These are phyloP conservation scores for Verasper variegatus DNA, from an alignment of 2,113 vertebrate species.

Conservation along the genomic window DNA sequence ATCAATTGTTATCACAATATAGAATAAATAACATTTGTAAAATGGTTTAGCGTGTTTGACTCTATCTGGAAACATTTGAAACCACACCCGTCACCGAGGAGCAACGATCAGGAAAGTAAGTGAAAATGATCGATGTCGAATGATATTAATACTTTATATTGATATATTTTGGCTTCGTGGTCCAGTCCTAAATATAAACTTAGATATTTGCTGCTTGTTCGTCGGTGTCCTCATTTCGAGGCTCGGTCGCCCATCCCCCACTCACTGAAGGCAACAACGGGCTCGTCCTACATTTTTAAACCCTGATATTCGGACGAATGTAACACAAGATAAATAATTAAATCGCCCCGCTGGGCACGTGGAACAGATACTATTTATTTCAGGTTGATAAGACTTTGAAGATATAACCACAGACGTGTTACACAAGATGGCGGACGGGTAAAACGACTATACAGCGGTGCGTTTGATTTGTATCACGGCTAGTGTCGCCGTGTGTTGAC, in stretches of 20 bases:
- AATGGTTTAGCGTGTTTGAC: too few relatives aligned
- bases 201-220: background rate
- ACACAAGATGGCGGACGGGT: constrained; percentile 68
- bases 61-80: too few relatives aligned
- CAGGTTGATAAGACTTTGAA: background rate
- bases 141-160: too few relatives aligned
- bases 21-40: too few relatives aligned
- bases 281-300: background rate
- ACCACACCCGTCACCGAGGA: too few relatives aligned
- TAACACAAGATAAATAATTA: background rate
- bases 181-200: too few relatives aligned
- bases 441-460: rapidly evolving
- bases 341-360: background rate
- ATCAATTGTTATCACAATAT: too few relatives aligned
- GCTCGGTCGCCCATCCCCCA: background rate
- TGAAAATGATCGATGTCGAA: too few relatives aligned
- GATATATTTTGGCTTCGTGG: too few relatives aligned
- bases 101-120: too few relatives aligned
- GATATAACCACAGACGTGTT: too few relatives aligned
- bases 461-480: background rate
- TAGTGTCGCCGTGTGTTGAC: rapidly evolving
- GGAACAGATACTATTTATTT: background rate
- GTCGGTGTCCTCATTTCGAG: background rate
- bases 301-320: background rate
- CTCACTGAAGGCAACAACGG: background rate